phyloP scores from a whole-genome alignment of 2,888 invertebrate species.

The Acleris sparsana region DNA sequence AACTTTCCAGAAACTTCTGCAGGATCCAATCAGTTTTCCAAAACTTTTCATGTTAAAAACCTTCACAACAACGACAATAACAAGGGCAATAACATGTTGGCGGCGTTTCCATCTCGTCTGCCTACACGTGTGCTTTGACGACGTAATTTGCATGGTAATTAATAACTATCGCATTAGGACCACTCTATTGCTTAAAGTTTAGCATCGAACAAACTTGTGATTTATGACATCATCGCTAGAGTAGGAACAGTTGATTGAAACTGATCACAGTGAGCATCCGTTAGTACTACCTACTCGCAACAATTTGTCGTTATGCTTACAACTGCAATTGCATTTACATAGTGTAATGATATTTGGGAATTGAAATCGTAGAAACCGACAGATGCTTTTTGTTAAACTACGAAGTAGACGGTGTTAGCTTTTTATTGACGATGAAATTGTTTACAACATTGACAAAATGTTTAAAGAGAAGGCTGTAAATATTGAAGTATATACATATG shows the following conservation, averaged over 20 bases:
- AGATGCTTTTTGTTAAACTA: not conserved
- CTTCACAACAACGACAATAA: slow-evolving; percentile 9
- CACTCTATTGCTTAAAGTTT: slow-evolving; percentile 37
- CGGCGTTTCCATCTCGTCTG: slow-evolving; percentile 12
- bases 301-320: slow-evolving; percentile 8
- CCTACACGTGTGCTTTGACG: slow-evolving; percentile 34
- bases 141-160: slow-evolving; percentile 50
- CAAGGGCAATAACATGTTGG: slow-evolving; percentile 18
- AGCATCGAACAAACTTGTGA: slow-evolving; percentile 28
- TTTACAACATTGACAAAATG: no score
- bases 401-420: no score
- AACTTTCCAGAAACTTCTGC: not conserved
- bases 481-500: no score
- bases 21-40: not conserved
- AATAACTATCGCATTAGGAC: slow-evolving; percentile 41
- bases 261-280: slow-evolving; percentile 1
- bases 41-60: slow-evolving; percentile 5
- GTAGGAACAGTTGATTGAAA: slow-evolving; percentile 15
- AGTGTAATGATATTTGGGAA: slow-evolving; percentile 11
- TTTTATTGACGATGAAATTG: no score
- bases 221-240: slow-evolving; percentile 31
- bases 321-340: slow-evolving; percentile 7
- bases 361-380: slow-evolving; percentile 1
- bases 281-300: not conserved
- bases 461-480: no score